phyloP scores from a whole-genome alignment of 1,140 invertebrate species.

The Zaprionus ghesquierei region DNA sequence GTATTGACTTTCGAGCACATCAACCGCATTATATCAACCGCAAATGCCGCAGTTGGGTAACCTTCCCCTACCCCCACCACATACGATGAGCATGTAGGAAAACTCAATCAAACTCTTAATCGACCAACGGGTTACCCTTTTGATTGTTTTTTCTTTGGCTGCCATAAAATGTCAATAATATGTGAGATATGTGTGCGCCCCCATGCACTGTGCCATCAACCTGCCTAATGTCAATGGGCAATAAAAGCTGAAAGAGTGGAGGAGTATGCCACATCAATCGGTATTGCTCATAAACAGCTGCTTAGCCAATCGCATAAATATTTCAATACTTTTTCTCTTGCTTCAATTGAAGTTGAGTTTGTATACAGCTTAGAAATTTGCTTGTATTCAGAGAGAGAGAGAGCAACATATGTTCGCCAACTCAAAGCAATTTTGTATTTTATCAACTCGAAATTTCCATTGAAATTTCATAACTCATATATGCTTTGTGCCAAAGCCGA shows the following conservation, averaged over 20 bases:
- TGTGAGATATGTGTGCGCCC: constrained; percentile 59
- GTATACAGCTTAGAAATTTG: neutral
- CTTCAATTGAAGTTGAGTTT: neutral
- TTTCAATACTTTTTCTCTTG: neutral
- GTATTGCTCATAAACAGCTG: neutral
- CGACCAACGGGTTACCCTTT: constrained; percentile 66
- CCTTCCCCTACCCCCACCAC: neutral
- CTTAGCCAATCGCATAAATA: neutral
- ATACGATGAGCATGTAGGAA: constrained; percentile 43
- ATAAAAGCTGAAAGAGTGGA: constrained; percentile 53
- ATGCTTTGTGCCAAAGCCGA: neutral
- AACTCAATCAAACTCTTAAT: constrained; percentile 77
- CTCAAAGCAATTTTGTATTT: too few relatives aligned
- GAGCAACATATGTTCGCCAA: neutral
- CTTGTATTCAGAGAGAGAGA: neutral
- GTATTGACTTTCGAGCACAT: constrained; percentile 67
- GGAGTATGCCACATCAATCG: neutral
- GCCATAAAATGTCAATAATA: constrained; percentile 74
- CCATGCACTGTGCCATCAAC: constrained; percentile 39
- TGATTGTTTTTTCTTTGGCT: constrained; percentile 54
- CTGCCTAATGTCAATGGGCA: constrained; percentile 62
- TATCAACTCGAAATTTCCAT: neutral
- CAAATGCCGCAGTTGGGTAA: constrained; percentile 58
- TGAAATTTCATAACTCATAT: neutral
- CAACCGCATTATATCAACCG: constrained; percentile 57